Evolutionary conservation across 1,140 invertebrate genomes (phyloP).

Genomic region (Muscidifurax raptorellus): DNA sequence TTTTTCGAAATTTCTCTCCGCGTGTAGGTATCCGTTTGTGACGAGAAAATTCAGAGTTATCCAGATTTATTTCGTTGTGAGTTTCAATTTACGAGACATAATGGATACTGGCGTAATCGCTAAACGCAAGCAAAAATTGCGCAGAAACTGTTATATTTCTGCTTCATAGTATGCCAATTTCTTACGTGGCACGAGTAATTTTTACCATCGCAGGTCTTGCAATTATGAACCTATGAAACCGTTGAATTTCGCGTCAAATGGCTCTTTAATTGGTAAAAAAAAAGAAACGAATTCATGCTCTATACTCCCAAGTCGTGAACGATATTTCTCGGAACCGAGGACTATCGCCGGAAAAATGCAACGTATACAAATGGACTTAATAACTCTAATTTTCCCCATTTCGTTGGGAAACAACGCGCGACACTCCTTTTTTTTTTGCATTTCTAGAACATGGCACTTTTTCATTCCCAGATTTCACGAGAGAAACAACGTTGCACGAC

Average conservation of each 20-base stretch:
- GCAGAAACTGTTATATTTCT: no score
- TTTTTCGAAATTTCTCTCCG: background rate
- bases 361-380: background rate
- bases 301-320: background rate
- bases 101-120: no score
- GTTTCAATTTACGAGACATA: no score
- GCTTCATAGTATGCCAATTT: no score
- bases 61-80: no score
- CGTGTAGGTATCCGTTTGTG: no score
- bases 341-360: background rate
- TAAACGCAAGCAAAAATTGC: no score
- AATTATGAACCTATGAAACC: background rate
- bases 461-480: background rate
- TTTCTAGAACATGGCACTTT: no score
- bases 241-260: background rate
- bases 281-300: background rate
- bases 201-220: no score
- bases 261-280: background rate
- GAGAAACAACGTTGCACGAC: background rate
- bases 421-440: background rate
- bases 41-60: no score
- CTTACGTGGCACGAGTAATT: background rate
- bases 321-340: background rate
- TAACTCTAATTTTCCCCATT: background rate
- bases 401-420: no score